Percentiles rank a stretch among this genome's conserved stretches.
Evolutionary conservation across 2,797 vertebrate genomes (phyloP).

Genomic region (Steatocranus sp.): DNA sequence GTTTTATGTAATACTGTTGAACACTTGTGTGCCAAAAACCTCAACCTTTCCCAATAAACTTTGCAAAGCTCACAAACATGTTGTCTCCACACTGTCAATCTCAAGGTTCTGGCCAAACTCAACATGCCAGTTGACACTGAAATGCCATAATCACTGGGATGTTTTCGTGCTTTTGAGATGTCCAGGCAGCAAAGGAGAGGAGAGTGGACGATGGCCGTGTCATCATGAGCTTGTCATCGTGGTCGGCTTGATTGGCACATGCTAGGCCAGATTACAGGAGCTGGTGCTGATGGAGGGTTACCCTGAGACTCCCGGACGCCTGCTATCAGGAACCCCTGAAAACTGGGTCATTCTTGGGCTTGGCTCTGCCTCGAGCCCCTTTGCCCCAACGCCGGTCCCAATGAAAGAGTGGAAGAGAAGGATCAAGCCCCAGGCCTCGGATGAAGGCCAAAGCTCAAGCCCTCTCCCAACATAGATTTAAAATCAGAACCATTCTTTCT

Average conservation of each 20-base stretch:
- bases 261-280: conserved; percentile 63
- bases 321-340: conserved; percentile 47
- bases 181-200: conserved; percentile 55
- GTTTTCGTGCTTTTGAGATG: conserved; percentile 61
- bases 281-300: conserved; percentile 65
- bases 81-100: conserved; percentile 62
- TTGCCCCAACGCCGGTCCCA: conserved; percentile 40
- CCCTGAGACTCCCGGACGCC: conserved; percentile 49
- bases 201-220: conserved; percentile 56
- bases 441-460: conserved; percentile 10
- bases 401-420: conserved; percentile 27
- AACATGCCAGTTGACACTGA: conserved; percentile 71
- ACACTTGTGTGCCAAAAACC: conserved; percentile 39
- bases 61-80: conserved; percentile 51
- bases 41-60: conserved; percentile 51
- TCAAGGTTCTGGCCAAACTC: conserved; percentile 44
- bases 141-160: conserved; percentile 70
- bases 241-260: conserved; percentile 66
- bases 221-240: conserved; percentile 64
- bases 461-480: not conserved
- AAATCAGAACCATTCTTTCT: not conserved
- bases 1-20: conserved; percentile 25
- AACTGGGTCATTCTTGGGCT: conserved; percentile 67
- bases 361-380: conserved; percentile 42
- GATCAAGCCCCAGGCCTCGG: conserved; percentile 44